A percentile compares a stretch with the other conserved stretches of the same genome.
These are phyloP conservation scores for Resseliella maxima DNA, from an alignment of 2,888 invertebrate genomes.

Conservation along the genomic window DNA sequence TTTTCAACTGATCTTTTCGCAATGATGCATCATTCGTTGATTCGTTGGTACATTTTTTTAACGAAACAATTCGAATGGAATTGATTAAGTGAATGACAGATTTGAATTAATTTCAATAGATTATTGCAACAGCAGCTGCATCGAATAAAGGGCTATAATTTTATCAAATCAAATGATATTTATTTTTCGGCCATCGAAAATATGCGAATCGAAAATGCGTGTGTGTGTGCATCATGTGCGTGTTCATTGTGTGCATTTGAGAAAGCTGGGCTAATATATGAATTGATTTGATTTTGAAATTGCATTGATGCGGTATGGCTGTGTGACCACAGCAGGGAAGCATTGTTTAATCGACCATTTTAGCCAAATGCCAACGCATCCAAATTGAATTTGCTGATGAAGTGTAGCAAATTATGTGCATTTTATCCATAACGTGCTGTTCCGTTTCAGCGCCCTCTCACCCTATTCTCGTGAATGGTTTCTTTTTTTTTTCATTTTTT, in stretches of 20 bases:
- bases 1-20: background rate
- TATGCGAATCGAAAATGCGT: background rate
- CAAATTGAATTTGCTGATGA: constrained; percentile 47
- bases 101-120: constrained; percentile 48
- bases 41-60: background rate
- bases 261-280: background rate
- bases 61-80: background rate
- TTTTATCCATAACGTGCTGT: background rate
- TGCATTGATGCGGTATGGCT: constrained; percentile 9
- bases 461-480: background rate
- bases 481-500: background rate
- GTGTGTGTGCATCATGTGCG: background rate
- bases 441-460: background rate
- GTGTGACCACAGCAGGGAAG: background rate
- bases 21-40: background rate
- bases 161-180: constrained; percentile 1
- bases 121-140: background rate
- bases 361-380: constrained; percentile 36
- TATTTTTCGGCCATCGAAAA: background rate
- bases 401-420: constrained; percentile 28
- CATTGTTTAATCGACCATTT: constrained; percentile 6
- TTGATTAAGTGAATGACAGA: constrained; percentile 37
- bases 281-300: constrained; percentile 39
- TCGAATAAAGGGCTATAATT: background rate
- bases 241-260: background rate